Evolutionary conservation across 2,113 vertebrate genomes (phyloP).

Genomic region (Coreoperca whiteheadi): DNA sequence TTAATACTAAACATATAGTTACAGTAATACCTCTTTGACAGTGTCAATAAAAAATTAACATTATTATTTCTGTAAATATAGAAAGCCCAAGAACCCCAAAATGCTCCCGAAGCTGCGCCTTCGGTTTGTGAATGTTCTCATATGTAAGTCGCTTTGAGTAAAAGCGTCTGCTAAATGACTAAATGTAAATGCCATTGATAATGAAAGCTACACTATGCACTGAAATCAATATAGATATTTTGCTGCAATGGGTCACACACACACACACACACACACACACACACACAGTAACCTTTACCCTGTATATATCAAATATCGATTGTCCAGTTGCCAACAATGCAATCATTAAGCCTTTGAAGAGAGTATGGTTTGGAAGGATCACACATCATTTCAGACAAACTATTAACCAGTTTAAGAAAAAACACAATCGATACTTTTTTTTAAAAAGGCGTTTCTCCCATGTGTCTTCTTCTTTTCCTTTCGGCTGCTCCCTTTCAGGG

Average conservation of each 20-base stretch:
- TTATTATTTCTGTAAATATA: neutral
- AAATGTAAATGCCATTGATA: too few species aligned
- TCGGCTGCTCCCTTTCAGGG: too few species aligned
- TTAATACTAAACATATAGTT: neutral
- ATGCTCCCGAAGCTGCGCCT: too few species aligned
- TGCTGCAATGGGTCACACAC: neutral
- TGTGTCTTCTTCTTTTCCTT: too few species aligned
- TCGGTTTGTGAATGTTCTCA: too few species aligned
- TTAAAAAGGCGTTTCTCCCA: neutral
- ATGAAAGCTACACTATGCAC: neutral
- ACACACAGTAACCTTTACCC: constrained; percentile 4
- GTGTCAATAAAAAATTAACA: neutral
- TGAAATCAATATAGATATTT: constrained; percentile 48
- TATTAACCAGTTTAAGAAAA: constrained; percentile 36
- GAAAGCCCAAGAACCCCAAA: too few species aligned
- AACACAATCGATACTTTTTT: neutral
- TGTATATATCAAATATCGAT: neutral
- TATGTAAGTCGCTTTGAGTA: too few species aligned
- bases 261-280: neutral
- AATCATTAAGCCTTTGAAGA: constrained; percentile 33
- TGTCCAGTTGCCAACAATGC: neutral
- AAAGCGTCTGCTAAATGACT: too few species aligned
- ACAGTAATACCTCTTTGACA: neutral
- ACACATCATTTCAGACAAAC: neutral
- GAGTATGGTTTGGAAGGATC: neutral